Conservation (phyloP, 2,113 vertebrate species). For the Sprattus sprattus region DNA sequence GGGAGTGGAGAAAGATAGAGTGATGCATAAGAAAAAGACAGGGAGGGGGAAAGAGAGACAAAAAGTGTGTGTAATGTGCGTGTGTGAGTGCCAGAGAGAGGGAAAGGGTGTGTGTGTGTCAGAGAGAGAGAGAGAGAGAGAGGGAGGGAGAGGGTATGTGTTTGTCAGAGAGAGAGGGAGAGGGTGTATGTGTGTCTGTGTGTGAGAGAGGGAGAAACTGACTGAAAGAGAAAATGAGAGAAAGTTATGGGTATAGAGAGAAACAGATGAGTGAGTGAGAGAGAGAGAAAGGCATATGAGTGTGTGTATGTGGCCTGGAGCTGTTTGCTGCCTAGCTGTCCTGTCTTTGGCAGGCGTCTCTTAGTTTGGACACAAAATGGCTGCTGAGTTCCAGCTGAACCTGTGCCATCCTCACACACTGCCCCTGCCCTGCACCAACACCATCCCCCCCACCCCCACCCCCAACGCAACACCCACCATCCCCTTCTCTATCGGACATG, state of each 20-base stretch:
- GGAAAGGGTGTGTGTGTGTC: neutral
- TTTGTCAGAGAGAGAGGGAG: neutral
- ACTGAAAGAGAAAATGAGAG: neutral
- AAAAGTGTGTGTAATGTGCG: neutral
- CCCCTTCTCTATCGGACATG: slow-evolving; percentile 58
- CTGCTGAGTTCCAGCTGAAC: slow-evolving; percentile 64
- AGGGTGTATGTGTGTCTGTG: neutral
- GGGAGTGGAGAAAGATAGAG: neutral
- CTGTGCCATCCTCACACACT: slow-evolving; percentile 52
- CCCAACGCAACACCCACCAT: neutral
- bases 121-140: neutral
- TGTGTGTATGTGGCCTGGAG: slow-evolving; percentile 47
- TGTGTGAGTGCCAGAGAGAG: neutral
- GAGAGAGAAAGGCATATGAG: neutral
- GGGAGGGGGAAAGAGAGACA: neutral
- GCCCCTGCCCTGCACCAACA: slow-evolving; percentile 28
- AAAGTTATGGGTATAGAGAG: neutral
- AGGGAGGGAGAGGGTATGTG: no score
- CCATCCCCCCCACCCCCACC: neutral
- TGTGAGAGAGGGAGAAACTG: slow-evolving; percentile 13
- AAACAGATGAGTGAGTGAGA: neutral
- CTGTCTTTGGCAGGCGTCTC: slow-evolving; percentile 49
- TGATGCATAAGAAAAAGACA: neutral
- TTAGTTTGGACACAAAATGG: slow-evolving; percentile 58
- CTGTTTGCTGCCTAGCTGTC: slow-evolving; percentile 49